A percentile compares a stretch with the other conserved stretches of the same genome.
Conservation (phyloP, 2,888 invertebrate species). For the Oscheius onirici region DNA sequence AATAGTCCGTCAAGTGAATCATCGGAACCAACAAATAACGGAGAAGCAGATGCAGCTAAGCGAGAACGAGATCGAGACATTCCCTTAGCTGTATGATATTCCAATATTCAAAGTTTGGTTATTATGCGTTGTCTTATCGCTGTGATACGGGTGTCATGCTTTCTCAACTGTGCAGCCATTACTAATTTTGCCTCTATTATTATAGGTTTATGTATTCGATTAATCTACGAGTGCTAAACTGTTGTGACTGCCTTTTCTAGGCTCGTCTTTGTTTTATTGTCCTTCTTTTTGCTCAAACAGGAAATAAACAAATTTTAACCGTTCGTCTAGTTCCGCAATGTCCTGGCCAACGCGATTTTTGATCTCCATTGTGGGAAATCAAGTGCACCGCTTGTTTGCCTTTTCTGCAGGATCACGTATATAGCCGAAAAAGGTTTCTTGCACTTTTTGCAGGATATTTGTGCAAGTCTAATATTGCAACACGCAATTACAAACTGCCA, state of each 20-base stretch:
- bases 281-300: slow-evolving; percentile 21
- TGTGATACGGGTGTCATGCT: slow-evolving; percentile 25
- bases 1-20: slow-evolving; percentile 32
- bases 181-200: not conserved
- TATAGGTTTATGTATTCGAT: slow-evolving; percentile 23
- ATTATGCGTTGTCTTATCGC: slow-evolving; percentile 11
- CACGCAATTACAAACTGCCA: no score
- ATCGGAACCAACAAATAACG: slow-evolving; percentile 33
- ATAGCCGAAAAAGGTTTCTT: no score
- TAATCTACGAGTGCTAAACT: slow-evolving; percentile 29
- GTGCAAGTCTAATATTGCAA: no score
- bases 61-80: slow-evolving; percentile 18
- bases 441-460: no score
- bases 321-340: no score
- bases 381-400: no score
- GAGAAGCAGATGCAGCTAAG: slow-evolving; percentile 24
- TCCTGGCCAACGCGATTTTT: no score
- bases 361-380: no score
- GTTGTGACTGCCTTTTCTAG: slow-evolving; percentile 27
- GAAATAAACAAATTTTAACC: no score
- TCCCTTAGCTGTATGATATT: slow-evolving; percentile 24
- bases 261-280: slow-evolving; percentile 2
- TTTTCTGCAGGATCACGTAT: no score
- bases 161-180: slow-evolving; percentile 13
- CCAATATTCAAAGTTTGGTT: not conserved